phyloP scores from a whole-genome alignment of 1,140 invertebrate species.

The Campodea augens region DNA sequence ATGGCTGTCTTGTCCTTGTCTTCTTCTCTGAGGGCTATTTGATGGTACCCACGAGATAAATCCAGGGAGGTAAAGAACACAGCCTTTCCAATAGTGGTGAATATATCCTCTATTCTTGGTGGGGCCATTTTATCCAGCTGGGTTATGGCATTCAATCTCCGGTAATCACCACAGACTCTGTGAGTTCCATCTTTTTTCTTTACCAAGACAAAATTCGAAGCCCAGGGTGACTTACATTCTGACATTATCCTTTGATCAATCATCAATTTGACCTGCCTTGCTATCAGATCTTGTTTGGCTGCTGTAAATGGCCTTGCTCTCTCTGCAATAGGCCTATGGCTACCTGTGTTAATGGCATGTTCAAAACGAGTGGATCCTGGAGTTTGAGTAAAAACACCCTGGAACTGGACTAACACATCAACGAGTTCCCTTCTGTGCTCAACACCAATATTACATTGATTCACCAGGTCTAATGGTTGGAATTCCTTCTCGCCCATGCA shows the following conservation, averaged over 20 bases:
- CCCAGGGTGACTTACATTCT: background rate
- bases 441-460: too few relatives aligned
- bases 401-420: too few relatives aligned
- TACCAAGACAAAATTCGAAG: background rate
- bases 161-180: background rate
- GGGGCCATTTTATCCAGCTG: too few relatives aligned
- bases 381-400: too few relatives aligned
- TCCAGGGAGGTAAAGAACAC: conserved; percentile 28
- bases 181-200: background rate
- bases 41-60: conserved; percentile 27
- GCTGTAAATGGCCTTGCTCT: background rate
- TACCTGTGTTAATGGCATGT: conserved; percentile 9
- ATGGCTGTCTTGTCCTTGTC: too few relatives aligned
- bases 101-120: too few relatives aligned
- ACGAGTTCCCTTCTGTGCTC: too few relatives aligned
- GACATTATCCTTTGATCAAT: background rate
- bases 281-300: background rate
- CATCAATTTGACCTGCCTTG: conserved; percentile 9
- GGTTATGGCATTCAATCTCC: conserved; percentile 10
- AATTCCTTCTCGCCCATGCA: too few relatives aligned
- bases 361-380: too few relatives aligned
- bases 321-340: conserved; percentile 3
- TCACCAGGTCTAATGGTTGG: too few relatives aligned
- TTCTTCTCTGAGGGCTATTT: too few relatives aligned
- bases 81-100: conserved; percentile 21